A percentile compares a stretch with the other conserved stretches of the same genome.
These are phyloP conservation scores for Archilochus colubris DNA, from an alignment of 2,113 vertebrate genomes.

Conservation along the genomic window DNA sequence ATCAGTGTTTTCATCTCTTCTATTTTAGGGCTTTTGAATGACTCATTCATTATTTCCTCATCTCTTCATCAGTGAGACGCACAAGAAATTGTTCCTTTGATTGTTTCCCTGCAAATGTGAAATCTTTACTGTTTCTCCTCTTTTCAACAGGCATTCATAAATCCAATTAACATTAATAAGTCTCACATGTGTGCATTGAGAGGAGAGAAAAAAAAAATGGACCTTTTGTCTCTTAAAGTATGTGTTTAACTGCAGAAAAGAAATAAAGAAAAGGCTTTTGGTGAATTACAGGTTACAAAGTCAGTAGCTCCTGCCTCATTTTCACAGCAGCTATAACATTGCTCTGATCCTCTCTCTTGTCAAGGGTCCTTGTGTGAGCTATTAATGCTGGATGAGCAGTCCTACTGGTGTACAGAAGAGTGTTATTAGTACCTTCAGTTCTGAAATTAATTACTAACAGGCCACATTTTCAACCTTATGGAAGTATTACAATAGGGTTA, in stretches of 20 bases:
- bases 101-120: conserved; percentile 22
- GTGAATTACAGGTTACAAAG: background rate
- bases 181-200: background rate
- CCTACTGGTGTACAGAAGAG: background rate
- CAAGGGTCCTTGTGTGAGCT: background rate
- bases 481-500: background rate
- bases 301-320: background rate
- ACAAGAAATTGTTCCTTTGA: conserved; percentile 44
- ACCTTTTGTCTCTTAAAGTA: conserved; percentile 8
- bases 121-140: background rate
- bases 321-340: background rate
- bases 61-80: background rate
- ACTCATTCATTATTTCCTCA: conserved; percentile 53
- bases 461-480: background rate
- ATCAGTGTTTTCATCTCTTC: conserved; percentile 16
- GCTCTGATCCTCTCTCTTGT: background rate
- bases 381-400: background rate
- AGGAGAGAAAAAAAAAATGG: background rate
- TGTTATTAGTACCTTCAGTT: background rate
- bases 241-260: conserved; percentile 6
- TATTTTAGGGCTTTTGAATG: conserved; percentile 60
- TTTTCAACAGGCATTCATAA: conserved; percentile 31
- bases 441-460: conserved; percentile 33
- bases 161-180: conserved; percentile 48
- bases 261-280: background rate